These are phyloP conservation scores for Drosophila saltans DNA, from an alignment of 1,140 invertebrate genomes.

Conservation along the genomic window DNA sequence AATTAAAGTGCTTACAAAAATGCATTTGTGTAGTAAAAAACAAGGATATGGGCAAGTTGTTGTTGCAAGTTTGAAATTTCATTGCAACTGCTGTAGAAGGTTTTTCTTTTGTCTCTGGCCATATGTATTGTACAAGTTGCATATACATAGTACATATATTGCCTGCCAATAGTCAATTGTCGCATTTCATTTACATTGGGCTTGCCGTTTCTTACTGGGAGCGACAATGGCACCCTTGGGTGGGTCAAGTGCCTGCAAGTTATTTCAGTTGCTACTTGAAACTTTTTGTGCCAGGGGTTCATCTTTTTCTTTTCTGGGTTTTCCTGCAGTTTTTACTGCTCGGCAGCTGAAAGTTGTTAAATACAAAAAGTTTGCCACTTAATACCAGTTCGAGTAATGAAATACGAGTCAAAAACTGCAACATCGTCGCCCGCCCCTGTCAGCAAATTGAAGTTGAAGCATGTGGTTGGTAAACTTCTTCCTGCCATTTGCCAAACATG, in stretches of 20 bases:
- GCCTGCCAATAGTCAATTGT: constrained; percentile 32
- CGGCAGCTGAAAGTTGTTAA: constrained; percentile 78
- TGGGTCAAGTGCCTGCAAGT: constrained; percentile 73
- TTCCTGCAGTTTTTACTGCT: constrained; percentile 55
- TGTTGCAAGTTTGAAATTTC: not conserved
- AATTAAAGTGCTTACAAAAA: constrained; percentile 29
- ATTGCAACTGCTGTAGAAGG: too few relatives aligned
- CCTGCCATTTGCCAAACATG: constrained; percentile 63
- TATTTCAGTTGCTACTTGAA: constrained; percentile 59
- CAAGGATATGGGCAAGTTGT: not conserved
- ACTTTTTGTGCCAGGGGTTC: constrained; percentile 52
- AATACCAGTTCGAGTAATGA: constrained; percentile 81
- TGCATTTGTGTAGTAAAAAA: constrained; percentile 17
- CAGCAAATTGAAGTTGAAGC: constrained; percentile 79
- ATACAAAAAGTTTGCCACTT: constrained; percentile 79
- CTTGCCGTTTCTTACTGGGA: not conserved
- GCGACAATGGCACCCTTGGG: constrained; percentile 50
- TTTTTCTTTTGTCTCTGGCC: not conserved
- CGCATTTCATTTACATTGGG: constrained; percentile 42
- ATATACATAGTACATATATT: not conserved
- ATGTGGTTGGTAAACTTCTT: constrained; percentile 73
- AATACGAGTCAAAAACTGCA: constrained; percentile 71
- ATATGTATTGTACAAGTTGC: constrained; percentile 51
- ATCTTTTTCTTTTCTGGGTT: constrained; percentile 48
- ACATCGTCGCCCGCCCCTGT: constrained; percentile 11